Base-by-base conservation (phyloP, 2,113 vertebrate genomes). In the Rhynchomys soricoides region DNA sequence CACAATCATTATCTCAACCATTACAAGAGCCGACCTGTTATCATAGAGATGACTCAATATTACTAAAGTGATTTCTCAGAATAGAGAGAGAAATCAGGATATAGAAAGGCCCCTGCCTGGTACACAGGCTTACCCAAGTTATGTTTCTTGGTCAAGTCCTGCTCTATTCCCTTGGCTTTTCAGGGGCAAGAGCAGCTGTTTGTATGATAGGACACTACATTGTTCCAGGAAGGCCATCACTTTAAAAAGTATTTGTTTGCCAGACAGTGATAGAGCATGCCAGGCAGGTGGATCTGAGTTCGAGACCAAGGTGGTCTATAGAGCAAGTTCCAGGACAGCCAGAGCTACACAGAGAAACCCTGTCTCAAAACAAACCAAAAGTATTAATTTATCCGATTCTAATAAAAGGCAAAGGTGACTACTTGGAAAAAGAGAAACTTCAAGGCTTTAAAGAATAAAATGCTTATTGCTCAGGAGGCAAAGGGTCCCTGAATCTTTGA, bases 51-150 rank as follows among this genome's bases (percentile, higher is more conserved):
- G 31, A 75, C 45, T 88, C 11, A 75, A 4, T 57, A 89, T n/a
- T 52, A 96, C 2, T 45, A 66, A 77, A 92, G 79, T 90, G 40
- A 85, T 21, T 96, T 95, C 71, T 93, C 62, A 45, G 2, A n/a
- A n/a, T n/a, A n/a, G n/a, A 40, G 12, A 86, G 45, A 78, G 77
- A 89, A 73, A 90, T 73, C 19, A 85, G n/a, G 50, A 68, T n/a
- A 81, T 0, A n/a, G 66, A 81, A 78, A 68, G 19, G 34, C 10
- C 45, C 70, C 21, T 81, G 26, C 26, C 40, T 22, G 90, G 62
- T 40, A 85, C 4, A 3, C 64, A 93, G 45, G 40, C 37, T 79
- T 24, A 7, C 40, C 48, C 26, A 45, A 34, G 75, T 37, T 13
- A 22, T 52, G 8, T 86, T 92, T 21, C 26, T 89, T 6, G 0